These are phyloP conservation scores for Bugulina stolonifera DNA, from an alignment of 2,888 invertebrate species.

Conservation along the genomic window DNA sequence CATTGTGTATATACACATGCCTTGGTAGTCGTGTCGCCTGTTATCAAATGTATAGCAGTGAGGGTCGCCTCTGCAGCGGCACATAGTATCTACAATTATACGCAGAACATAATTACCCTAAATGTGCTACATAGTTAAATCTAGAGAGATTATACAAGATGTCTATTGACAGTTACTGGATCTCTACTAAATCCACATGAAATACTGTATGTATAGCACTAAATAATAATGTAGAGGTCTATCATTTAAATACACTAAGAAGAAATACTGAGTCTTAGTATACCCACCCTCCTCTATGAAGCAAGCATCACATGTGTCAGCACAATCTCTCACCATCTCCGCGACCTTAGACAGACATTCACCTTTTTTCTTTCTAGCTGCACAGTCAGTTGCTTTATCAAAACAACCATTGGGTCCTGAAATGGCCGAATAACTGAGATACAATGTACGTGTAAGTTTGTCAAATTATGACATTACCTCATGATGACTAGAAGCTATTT, in stretches of 20 bases:
- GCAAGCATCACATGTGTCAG: conserved; percentile 3
- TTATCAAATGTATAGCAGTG: conserved; percentile 42
- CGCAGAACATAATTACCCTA: too few species aligned
- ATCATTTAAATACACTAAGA: too few species aligned
- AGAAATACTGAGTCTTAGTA: neutral
- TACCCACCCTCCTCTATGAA: neutral
- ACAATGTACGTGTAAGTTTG: too few species aligned
- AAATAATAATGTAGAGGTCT: too few species aligned
- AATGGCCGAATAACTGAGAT: too few species aligned
- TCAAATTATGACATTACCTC: too few species aligned
- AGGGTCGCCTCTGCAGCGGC: conserved; percentile 47
- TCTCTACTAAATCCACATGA: too few species aligned
- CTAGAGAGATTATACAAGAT: neutral
- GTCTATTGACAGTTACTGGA: too few species aligned
- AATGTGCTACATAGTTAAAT: neutral
- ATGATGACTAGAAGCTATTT: too few species aligned
- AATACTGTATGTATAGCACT: too few species aligned
- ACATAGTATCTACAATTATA: conserved; percentile 30
- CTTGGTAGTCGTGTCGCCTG: conserved; percentile 38
- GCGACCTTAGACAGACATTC: neutral
- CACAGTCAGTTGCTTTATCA: neutral
- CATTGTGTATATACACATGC: conserved; percentile 41
- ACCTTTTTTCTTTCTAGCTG: neutral
- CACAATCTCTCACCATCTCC: neutral
- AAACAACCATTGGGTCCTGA: neutral